Percentiles rank a stretch among this genome's conserved stretches.
Conservation (phyloP, 2,888 invertebrate species). For the Digitonthophagus gazella region DNA sequence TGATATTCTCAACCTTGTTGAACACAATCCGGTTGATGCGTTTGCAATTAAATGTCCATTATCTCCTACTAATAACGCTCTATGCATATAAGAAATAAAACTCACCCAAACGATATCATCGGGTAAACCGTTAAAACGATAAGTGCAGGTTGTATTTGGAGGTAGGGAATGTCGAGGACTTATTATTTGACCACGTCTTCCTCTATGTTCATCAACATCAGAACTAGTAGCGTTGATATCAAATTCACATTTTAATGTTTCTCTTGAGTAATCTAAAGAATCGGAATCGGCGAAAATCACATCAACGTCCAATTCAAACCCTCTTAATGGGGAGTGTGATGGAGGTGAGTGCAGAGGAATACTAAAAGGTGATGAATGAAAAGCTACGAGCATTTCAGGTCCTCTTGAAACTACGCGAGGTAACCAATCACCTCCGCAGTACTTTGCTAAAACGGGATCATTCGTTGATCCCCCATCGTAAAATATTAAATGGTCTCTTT, state of each 20-base stretch:
- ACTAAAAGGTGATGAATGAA: conserved; percentile 81
- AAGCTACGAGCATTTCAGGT: conserved; percentile 82
- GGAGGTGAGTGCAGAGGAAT: conserved; percentile 69
- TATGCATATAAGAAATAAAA: conserved; percentile 80
- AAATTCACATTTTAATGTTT: conserved; percentile 64
- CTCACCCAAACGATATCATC: conserved; percentile 84
- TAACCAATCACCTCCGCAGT: conserved; percentile 85
- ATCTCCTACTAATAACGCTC: conserved; percentile 64
- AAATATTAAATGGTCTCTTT: conserved; percentile 80
- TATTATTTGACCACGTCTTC: conserved; percentile 69
- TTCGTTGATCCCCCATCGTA: conserved; percentile 82
- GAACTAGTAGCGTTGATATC: conserved; percentile 73
- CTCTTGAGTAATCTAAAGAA: conserved; percentile 76
- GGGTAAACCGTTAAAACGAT: conserved; percentile 76
- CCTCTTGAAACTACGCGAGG: conserved; percentile 76
- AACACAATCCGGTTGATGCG: conserved; percentile 55
- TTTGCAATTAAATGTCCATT: conserved; percentile 44
- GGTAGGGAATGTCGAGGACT: conserved; percentile 83
- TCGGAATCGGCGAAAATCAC: conserved; percentile 86
- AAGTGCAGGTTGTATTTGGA: conserved; percentile 83
- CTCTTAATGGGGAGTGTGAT: conserved; percentile 68
- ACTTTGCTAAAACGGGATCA: conserved; percentile 80
- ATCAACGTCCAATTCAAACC: conserved; percentile 84
- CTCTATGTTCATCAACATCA: conserved; percentile 59
- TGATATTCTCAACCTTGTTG: conserved; percentile 71